Evolutionary conservation across 2,797 vertebrate genomes (phyloP).

Genomic region (Lacerta bilineata): DNA sequence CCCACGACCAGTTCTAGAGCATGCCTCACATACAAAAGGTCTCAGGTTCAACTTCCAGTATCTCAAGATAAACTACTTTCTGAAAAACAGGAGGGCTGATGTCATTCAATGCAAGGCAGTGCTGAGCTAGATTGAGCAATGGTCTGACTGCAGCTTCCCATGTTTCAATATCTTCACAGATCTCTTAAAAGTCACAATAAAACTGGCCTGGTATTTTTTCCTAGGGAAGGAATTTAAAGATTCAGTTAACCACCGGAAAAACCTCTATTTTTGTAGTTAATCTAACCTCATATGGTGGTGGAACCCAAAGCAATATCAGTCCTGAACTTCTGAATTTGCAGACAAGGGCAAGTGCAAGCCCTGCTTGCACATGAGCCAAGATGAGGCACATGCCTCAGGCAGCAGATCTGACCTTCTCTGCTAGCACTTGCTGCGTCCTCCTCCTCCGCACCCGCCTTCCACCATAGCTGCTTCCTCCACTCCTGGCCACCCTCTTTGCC

Average conservation of each 20-base stretch:
- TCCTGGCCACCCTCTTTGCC: too few relatives aligned
- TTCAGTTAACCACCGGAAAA: not conserved
- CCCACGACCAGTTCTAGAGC: not conserved
- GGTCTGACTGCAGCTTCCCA: not conserved
- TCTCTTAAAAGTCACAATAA: not conserved
- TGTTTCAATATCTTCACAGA: not conserved
- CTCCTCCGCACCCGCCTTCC: too few relatives aligned
- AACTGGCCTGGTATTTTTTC: too few relatives aligned
- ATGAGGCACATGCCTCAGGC: too few relatives aligned
- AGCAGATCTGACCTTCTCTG: too few relatives aligned
- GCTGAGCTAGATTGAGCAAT: not conserved
- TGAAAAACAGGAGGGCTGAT: not conserved
- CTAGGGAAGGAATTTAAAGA: not conserved
- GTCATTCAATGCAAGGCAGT: not conserved
- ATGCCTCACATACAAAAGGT: not conserved
- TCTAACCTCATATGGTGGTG: not conserved
- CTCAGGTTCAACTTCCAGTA: too few relatives aligned
- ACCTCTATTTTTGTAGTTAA: not conserved
- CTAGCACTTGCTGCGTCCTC: too few relatives aligned
- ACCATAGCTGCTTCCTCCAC: too few relatives aligned
- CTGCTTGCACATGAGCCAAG: too few relatives aligned
- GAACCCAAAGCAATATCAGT: too few relatives aligned
- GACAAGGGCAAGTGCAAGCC: not conserved
- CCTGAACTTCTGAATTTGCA: too few relatives aligned
- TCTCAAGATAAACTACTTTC: not conserved